These are phyloP conservation scores for Cyrtonyx montezumae DNA, from an alignment of 2,113 vertebrate genomes.

Conservation along the genomic window DNA sequence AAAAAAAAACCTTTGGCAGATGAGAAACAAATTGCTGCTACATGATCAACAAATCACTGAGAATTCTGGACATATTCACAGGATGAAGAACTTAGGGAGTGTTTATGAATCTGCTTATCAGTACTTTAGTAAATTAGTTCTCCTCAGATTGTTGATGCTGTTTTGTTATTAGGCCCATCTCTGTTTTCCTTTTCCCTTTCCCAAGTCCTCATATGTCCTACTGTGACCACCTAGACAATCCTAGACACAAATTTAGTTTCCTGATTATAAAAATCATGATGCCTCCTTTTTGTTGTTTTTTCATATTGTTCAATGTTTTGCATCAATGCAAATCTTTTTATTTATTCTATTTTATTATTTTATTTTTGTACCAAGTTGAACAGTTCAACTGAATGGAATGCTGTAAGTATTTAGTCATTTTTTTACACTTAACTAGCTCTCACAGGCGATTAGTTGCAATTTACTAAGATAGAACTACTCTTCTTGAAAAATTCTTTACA, in stretches of 20 bases:
- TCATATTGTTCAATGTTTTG: background rate
- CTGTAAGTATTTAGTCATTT: background rate
- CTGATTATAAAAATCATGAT: background rate
- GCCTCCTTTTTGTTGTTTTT: too few relatives aligned
- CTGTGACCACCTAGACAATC: background rate
- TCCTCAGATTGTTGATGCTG: too few relatives aligned
- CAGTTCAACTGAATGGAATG: background rate
- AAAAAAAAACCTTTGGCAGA: background rate
- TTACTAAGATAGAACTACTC: background rate
- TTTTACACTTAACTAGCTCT: slow-evolving; percentile 4
- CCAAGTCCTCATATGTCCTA: background rate
- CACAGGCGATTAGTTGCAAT: background rate
- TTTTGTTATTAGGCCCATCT: too few relatives aligned
- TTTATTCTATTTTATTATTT: too few relatives aligned
- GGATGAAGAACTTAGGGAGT: background rate
- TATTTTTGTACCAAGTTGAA: background rate
- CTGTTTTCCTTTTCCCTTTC: too few relatives aligned
- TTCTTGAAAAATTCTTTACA: background rate
- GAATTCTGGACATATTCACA: background rate
- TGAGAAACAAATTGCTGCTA: background rate
- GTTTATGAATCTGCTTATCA: background rate
- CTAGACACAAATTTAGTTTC: background rate
- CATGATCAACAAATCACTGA: background rate
- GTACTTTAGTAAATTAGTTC: too few relatives aligned
- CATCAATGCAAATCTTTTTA: background rate